Evolutionary conservation across 2,888 invertebrate species (phyloP).

Genomic region (Mycogona germanica): DNA sequence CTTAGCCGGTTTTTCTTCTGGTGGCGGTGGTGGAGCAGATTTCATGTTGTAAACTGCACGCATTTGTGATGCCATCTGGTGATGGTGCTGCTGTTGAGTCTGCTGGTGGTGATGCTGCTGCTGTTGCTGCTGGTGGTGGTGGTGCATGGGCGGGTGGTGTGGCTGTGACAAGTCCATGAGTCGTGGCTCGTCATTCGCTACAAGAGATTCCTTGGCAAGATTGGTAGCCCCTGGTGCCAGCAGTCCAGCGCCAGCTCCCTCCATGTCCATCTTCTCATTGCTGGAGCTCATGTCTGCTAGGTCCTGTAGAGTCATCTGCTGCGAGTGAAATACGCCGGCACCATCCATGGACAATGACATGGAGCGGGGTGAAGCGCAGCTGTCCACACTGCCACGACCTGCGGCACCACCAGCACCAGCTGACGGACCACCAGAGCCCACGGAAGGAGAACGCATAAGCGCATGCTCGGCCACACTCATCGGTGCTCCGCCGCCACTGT

Average conservation of each 20-base stretch:
- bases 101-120: too few relatives aligned
- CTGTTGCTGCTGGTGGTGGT: neutral
- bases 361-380: neutral
- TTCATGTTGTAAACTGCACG: neutral
- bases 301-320: slow-evolving; percentile 18
- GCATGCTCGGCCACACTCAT: slow-evolving; percentile 13
- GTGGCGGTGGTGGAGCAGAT: neutral
- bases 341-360: slow-evolving; percentile 9
- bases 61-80: neutral
- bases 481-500: neutral
- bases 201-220: slow-evolving; percentile 14
- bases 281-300: slow-evolving; percentile 17
- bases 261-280: slow-evolving; percentile 16
- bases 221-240: too few relatives aligned
- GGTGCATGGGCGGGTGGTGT: too few relatives aligned
- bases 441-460: slow-evolving; percentile 2
- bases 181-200: slow-evolving; percentile 9
- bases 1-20: slow-evolving; percentile 8
- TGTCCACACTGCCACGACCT: slow-evolving; percentile 1
- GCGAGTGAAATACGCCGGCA: slow-evolving; percentile 14
- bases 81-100: too few relatives aligned
- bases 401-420: too few relatives aligned
- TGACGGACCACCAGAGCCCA: neutral
- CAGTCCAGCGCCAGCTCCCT: slow-evolving; percentile 1
- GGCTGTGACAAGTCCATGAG: slow-evolving; percentile 16